phyloP scores from a whole-genome alignment of 2,113 vertebrate species.

The Peucedramus taeniatus region DNA sequence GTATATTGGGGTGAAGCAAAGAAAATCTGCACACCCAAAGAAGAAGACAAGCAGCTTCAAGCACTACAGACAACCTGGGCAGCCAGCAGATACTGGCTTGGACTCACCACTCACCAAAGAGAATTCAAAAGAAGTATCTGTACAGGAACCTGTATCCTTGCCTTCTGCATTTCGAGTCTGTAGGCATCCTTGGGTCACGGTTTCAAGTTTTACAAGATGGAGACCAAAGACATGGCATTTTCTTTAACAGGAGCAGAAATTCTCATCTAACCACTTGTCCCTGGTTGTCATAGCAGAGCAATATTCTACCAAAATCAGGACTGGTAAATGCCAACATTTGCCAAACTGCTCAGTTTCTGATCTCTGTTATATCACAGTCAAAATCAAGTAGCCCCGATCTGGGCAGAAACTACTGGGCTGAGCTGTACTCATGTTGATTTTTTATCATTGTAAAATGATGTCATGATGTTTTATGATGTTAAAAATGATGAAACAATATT shows the following conservation, averaged over 20 bases:
- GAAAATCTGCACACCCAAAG: not conserved
- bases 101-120: not conserved
- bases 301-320: not conserved
- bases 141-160: too few relatives aligned
- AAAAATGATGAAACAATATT: not conserved
- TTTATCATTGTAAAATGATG: not conserved
- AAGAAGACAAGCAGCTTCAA: not conserved
- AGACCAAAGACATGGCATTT: not conserved
- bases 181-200: not conserved
- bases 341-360: not conserved
- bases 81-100: not conserved
- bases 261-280: not conserved
- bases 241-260: not conserved
- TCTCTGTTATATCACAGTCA: not conserved
- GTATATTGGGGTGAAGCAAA: not conserved
- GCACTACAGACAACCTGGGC: not conserved
- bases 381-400: not conserved
- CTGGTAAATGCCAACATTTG: not conserved
- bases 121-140: not conserved
- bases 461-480: not conserved
- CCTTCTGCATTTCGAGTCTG: not conserved
- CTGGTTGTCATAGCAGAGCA: not conserved
- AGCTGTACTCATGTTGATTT: not conserved
- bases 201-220: not conserved
- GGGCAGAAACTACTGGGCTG: not conserved